Percentiles rank a stretch among this genome's conserved stretches.
phyloP scores from a whole-genome alignment of 1,140 invertebrate genomes.

The Parasteatoda tepidariorum region DNA sequence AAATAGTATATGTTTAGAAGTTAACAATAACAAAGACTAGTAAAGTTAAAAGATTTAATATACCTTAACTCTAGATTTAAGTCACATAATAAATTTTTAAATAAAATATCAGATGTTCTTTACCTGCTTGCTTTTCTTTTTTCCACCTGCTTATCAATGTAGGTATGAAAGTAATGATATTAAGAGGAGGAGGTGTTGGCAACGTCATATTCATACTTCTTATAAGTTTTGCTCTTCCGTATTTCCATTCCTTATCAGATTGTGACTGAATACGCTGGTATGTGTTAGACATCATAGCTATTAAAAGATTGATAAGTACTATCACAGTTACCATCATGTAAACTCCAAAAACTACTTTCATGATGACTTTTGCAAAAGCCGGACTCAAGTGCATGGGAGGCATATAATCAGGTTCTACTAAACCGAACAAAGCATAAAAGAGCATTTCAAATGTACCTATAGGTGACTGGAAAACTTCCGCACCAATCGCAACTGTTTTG shows the following conservation, averaged over 20 bases:
- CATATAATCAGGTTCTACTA: slow-evolving; percentile 84
- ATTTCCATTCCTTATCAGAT: slow-evolving; percentile 99
- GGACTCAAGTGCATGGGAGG: slow-evolving; percentile 72
- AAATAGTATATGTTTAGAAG: too few species aligned
- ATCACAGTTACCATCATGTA: slow-evolving; percentile 98
- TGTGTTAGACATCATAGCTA: slow-evolving; percentile 99
- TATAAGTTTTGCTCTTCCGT: slow-evolving; percentile 97
- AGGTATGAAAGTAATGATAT: slow-evolving; percentile 76
- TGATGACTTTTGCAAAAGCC: slow-evolving; percentile 71
- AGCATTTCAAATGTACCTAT: slow-evolving; percentile 94
- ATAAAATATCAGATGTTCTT: not conserved
- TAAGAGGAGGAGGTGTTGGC: slow-evolving; percentile 95
- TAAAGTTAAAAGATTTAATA: too few species aligned
- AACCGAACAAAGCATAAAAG: slow-evolving; percentile 97
- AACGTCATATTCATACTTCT: slow-evolving; percentile 98
- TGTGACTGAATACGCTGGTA: slow-evolving; percentile 98
- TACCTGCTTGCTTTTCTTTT: slow-evolving; percentile 35
- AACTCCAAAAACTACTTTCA: slow-evolving; percentile 84
- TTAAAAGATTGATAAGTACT: slow-evolving; percentile 97
- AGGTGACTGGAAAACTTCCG: slow-evolving; percentile 82
- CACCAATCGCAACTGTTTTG: slow-evolving; percentile 56
- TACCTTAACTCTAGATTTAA: too few species aligned
- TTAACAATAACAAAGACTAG: too few species aligned
- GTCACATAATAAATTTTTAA: too few species aligned
- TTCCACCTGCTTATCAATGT: slow-evolving; percentile 45